These are phyloP conservation scores for Aspidiotus destructor DNA, from an alignment of 2,888 invertebrate species.

Conservation along the genomic window DNA sequence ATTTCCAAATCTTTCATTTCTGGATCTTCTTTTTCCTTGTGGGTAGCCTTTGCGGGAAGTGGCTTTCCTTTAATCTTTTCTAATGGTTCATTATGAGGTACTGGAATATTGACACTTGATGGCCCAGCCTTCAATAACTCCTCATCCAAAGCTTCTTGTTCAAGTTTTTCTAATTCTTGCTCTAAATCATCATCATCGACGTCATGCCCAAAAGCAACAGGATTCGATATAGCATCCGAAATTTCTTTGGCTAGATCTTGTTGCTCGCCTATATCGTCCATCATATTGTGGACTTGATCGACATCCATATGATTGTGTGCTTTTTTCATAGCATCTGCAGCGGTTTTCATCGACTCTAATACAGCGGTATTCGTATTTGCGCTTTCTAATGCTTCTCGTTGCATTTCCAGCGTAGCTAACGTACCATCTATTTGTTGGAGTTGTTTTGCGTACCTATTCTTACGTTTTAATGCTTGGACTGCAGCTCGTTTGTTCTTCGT, in stretches of 20 bases:
- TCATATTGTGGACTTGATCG: conserved; percentile 96
- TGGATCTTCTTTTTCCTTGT: conserved; percentile 52
- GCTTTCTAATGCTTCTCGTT: conserved; percentile 92
- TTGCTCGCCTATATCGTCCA: conserved; percentile 99
- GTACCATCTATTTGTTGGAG: conserved; percentile 96
- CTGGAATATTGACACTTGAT: conserved; percentile 59
- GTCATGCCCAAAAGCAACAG: conserved; percentile 84
- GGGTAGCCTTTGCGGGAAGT: conserved; percentile 16
- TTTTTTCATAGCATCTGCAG: conserved; percentile 87
- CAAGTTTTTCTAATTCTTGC: conserved; percentile 74
- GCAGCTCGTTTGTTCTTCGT: conserved; percentile 95
- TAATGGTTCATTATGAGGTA: conserved; percentile 53
- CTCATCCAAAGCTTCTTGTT: conserved; percentile 83
- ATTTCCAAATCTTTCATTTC: conserved; percentile 64
- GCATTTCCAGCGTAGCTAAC: conserved; percentile 91
- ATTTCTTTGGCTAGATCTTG: conserved; percentile 98
- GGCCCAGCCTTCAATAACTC: conserved; percentile 69
- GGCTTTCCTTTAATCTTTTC: conserved; percentile 17
- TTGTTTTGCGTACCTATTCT: conserved; percentile 95
- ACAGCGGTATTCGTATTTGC: conserved; percentile 97
- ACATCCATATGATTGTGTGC: conserved; percentile 98
- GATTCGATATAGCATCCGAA: conserved; percentile 95
- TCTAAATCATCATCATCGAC: conserved; percentile 85
- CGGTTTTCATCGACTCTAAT: conserved; percentile 88
- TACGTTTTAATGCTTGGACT: conserved; percentile 89